Conservation (phyloP, 2,888 invertebrate species). For the Brachyptera risi region DNA sequence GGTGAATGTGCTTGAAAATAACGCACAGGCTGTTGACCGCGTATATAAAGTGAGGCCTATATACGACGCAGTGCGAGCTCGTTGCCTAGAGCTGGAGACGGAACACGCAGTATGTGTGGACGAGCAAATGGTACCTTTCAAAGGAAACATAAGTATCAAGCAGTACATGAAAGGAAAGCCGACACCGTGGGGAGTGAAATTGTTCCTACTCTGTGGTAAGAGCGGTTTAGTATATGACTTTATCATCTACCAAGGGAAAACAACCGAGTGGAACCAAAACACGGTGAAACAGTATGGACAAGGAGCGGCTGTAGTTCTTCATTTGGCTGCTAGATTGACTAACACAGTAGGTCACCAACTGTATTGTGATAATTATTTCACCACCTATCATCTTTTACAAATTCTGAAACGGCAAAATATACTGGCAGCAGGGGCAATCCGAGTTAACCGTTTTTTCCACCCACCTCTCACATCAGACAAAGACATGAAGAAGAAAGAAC, state of each 20-base stretch:
- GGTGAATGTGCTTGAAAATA: conserved; percentile 27
- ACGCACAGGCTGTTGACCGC: conserved; percentile 16
- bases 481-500: background rate
- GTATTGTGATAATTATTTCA: conserved; percentile 32
- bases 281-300: conserved; percentile 11
- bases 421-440: conserved; percentile 20
- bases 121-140: conserved; percentile 40
- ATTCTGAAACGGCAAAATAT: conserved; percentile 20
- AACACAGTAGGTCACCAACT: conserved; percentile 13
- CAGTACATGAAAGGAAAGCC: conserved; percentile 39
- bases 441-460: background rate
- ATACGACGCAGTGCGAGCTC: conserved; percentile 28
- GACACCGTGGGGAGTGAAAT: conserved; percentile 37
- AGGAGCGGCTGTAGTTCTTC: conserved; percentile 29
- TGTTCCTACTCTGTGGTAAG: conserved; percentile 36
- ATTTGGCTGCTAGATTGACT: conserved; percentile 24
- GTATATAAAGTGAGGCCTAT: conserved; percentile 33
- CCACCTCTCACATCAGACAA: background rate
- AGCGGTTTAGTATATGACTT: conserved; percentile 37
- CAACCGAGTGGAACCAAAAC: conserved; percentile 34
- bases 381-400: conserved; percentile 21
- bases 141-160: conserved; percentile 36
- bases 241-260: conserved; percentile 41
- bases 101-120: conserved; percentile 42
- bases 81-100: conserved; percentile 46